Conservation (phyloP, 1,140 invertebrate species). For the Subanguina moxae region DNA sequence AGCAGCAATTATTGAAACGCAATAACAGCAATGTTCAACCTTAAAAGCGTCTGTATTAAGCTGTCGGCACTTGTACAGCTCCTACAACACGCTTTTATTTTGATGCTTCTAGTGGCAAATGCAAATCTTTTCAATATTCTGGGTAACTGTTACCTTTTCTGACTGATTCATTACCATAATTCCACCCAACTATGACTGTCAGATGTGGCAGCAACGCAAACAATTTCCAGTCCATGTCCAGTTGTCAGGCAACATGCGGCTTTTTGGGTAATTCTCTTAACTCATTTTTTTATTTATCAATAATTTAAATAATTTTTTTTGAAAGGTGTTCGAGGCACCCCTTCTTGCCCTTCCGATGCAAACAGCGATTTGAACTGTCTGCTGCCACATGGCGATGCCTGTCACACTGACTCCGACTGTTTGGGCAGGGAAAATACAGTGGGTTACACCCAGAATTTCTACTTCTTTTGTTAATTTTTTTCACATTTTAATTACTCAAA, state of each 20-base stretch:
- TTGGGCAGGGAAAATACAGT: constrained; percentile 37
- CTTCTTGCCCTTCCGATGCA: constrained; percentile 38
- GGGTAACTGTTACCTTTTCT: constrained; percentile 9
- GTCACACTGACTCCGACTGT: constrained; percentile 41
- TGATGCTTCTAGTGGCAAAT: constrained; percentile 33
- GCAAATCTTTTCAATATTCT: constrained; percentile 46
- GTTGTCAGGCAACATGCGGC: constrained; percentile 42
- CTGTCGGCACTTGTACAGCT: constrained; percentile 38
- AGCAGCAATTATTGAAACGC: too few species aligned
- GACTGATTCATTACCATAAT: not conserved
- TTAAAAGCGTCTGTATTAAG: too few species aligned
- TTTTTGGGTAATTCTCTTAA: constrained; percentile 23
- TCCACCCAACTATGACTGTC: not conserved
- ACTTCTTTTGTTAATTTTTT: constrained; percentile 3
- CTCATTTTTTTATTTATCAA: constrained; percentile 8
- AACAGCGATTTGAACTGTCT: constrained; percentile 42
- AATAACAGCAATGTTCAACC: too few species aligned
- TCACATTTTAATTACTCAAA: not conserved
- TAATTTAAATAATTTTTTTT: too few species aligned
- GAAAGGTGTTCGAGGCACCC: constrained; percentile 44
- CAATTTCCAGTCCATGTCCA: constrained; percentile 41
- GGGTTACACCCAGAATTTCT: too few species aligned
- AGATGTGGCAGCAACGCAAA: constrained; percentile 38
- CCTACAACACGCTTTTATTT: constrained; percentile 48
- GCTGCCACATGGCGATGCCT: constrained; percentile 40